phyloP scores from a whole-genome alignment of 2,797 vertebrate species.

The Aplochiton taeniatus region DNA sequence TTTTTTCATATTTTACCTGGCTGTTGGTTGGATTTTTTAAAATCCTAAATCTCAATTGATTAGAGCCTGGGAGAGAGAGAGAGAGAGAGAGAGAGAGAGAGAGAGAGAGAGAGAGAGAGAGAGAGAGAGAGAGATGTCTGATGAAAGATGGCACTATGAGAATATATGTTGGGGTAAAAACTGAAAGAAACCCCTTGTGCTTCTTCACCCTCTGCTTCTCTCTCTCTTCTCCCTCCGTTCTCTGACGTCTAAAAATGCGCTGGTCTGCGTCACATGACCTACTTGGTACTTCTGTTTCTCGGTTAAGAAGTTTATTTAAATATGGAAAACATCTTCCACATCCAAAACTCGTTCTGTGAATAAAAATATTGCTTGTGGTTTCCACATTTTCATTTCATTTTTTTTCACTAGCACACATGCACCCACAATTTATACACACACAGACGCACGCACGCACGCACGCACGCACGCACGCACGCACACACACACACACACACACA shows the following conservation, averaged over 20 bases:
- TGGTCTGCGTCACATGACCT: conserved; percentile 61
- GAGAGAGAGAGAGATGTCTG: conserved; percentile 61
- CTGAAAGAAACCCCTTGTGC: conserved; percentile 77
- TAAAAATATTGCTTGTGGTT: neutral
- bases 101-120: conserved; percentile 13
- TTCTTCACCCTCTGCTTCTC: conserved; percentile 9
- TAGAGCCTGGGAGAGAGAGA: conserved; percentile 6
- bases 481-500: conserved; percentile 23
- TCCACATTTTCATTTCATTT: conserved; percentile 4
- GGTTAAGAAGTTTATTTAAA: neutral
- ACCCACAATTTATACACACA: conserved; percentile 9
- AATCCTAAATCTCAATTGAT: conserved; percentile 1
- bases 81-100: conserved; percentile 3
- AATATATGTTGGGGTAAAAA: conserved; percentile 19
- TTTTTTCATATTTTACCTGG: too few species aligned
- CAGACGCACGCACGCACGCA: too few species aligned
- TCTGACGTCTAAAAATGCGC: conserved; percentile 60
- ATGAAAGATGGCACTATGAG: conserved; percentile 61
- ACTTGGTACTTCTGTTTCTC: conserved; percentile 51
- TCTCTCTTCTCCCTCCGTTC: conserved; percentile 19
- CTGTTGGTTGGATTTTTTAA: neutral
- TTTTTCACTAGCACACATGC: neutral
- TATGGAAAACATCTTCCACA: neutral
- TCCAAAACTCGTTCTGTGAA: neutral
- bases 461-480: conserved; percentile 4